A percentile compares a stretch with the other conserved stretches of the same genome.
Evolutionary conservation across 64 coral and sea anemone species (phyloP).

Genomic region (Montipora cactus): DNA sequence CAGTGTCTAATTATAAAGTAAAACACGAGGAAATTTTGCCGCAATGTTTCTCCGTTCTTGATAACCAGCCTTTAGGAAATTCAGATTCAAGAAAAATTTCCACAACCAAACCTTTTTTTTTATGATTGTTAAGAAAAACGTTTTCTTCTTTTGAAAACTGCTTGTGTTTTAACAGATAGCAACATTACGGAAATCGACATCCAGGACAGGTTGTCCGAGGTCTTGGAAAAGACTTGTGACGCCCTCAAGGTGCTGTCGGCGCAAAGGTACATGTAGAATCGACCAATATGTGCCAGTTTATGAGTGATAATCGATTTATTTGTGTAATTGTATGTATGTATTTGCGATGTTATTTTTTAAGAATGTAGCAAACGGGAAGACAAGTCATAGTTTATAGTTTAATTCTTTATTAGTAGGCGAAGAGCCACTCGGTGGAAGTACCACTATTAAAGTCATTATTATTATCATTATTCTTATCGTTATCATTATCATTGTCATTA

Average conservation of each 20-base stretch:
- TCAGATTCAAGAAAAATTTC: neutral
- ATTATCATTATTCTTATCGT: no score
- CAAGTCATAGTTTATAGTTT: neutral
- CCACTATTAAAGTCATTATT: no score
- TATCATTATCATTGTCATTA: no score
- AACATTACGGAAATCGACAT: neutral
- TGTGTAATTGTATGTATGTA: neutral
- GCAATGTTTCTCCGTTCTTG: neutral
- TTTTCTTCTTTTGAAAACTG: neutral
- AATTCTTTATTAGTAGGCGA: neutral
- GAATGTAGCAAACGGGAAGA: neutral
- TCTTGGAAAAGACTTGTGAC: neutral
- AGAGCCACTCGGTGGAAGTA: no score
- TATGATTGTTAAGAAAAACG: neutral
- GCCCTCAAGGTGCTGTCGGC: neutral
- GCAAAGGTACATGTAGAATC: neutral
- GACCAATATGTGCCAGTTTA: neutral
- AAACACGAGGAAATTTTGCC: neutral
- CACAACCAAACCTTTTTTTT: neutral
- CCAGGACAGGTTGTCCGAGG: neutral
- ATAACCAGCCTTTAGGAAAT: slow-evolving; percentile 14
- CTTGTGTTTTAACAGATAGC: neutral
- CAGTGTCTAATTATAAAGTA: neutral
- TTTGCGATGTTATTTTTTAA: slow-evolving; percentile 3
- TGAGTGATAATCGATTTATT: neutral